A percentile compares a stretch with the other conserved stretches of the same genome.
Conservation (phyloP, 2,888 invertebrate species). For the Aphodius sticticus region DNA sequence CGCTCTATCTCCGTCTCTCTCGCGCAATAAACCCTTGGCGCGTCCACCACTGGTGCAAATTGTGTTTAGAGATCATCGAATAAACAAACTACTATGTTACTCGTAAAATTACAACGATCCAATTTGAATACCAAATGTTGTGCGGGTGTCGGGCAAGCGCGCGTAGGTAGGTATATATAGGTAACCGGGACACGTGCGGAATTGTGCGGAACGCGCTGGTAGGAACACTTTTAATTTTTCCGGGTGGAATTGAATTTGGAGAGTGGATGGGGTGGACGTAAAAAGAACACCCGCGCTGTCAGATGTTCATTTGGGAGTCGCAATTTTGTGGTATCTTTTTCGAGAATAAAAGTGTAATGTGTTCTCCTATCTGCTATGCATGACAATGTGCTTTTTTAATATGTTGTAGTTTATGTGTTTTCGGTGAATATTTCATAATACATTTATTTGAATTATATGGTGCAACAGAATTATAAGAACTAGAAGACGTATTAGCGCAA, state of each 20-base stretch:
- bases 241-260: slow-evolving; percentile 20
- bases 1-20: background rate
- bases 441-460: no score
- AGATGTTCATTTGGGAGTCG: background rate
- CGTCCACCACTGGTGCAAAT: slow-evolving; percentile 17
- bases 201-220: slow-evolving; percentile 6
- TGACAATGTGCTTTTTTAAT: background rate
- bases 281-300: background rate
- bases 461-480: no score
- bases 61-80: slow-evolving; percentile 34
- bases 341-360: background rate
- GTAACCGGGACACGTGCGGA: background rate
- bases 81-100: slow-evolving; percentile 30
- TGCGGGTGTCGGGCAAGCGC: background rate
- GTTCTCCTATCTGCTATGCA: background rate
- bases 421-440: no score
- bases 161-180: background rate
- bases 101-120: slow-evolving; percentile 26
- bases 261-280: slow-evolving; percentile 8
- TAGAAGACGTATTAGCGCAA: no score
- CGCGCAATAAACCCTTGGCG: slow-evolving; percentile 15
- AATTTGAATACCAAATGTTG: slow-evolving; percentile 24
- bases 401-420: no score
- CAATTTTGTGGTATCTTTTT: no score
- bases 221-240: slow-evolving; percentile 18